These are phyloP conservation scores for Watersipora subatra DNA, from an alignment of 1,140 invertebrate species.

Conservation along the genomic window DNA sequence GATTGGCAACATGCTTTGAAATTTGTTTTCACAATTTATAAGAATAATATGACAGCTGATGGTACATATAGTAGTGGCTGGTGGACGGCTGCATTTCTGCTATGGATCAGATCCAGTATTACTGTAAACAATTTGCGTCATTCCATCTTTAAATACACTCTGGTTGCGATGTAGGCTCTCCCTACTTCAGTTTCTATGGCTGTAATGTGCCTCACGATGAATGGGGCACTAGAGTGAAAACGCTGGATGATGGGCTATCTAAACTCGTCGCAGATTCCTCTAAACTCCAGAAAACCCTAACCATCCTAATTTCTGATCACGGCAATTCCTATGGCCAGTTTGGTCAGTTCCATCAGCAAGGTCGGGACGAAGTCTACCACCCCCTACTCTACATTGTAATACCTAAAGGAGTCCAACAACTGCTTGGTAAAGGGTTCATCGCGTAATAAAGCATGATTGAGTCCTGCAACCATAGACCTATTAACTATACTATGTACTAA, in stretches of 20 bases:
- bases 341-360: slow-evolving; percentile 20
- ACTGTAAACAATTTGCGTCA: too few species aligned
- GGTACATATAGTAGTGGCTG: too few species aligned
- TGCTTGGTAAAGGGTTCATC: slow-evolving; percentile 16
- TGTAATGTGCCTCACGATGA: slow-evolving; percentile 32
- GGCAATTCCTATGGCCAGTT: slow-evolving; percentile 33
- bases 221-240: slow-evolving; percentile 24
- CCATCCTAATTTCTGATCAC: slow-evolving; percentile 33
- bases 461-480: too few species aligned
- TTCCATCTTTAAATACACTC: too few species aligned
- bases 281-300: slow-evolving; percentile 22
- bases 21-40: too few species aligned
- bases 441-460: too few species aligned
- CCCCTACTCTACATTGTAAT: slow-evolving; percentile 24
- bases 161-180: slow-evolving; percentile 5
- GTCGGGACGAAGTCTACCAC: slow-evolving; percentile 28
- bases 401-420: slow-evolving; percentile 13
- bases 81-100: too few species aligned
- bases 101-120: too few species aligned
- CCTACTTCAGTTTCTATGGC: slow-evolving; percentile 21
- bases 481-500: too few species aligned
- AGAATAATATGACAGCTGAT: too few species aligned
- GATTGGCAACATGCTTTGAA: too few species aligned
- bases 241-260: slow-evolving; percentile 23
- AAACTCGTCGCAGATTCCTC: slow-evolving; percentile 14